Percentiles rank a stretch among this genome's conserved stretches.
These are phyloP conservation scores for Epistrophe eligans DNA, from an alignment of 2,888 invertebrate species.

Conservation along the genomic window DNA sequence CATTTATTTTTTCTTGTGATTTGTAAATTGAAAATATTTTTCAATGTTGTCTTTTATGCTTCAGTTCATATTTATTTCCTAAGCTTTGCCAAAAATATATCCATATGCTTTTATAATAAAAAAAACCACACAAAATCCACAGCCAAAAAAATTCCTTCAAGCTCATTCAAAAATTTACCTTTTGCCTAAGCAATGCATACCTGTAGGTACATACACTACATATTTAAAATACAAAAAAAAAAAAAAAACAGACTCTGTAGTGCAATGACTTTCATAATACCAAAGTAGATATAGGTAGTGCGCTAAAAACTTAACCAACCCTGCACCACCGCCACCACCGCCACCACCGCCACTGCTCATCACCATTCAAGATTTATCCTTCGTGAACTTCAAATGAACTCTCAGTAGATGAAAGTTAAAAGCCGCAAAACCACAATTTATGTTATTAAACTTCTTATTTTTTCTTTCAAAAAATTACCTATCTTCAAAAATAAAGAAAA, in stretches of 20 bases:
- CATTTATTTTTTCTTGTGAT: constrained; percentile 5
- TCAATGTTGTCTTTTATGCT: constrained; percentile 32
- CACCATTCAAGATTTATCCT: constrained; percentile 47
- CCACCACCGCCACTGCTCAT: background rate
- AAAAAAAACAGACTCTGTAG: constrained; percentile 18
- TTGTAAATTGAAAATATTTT: constrained; percentile 32
- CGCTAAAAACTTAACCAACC: constrained; percentile 6
- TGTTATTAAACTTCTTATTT: constrained; percentile 5
- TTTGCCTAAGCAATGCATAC: background rate
- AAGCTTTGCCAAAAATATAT: constrained; percentile 17
- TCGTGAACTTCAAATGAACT: constrained; percentile 72
- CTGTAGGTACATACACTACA: background rate
- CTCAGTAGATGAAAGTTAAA: constrained; percentile 59
- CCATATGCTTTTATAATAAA: background rate
- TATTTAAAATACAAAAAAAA: background rate
- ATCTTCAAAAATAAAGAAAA: background rate
- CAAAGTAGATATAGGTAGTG: background rate
- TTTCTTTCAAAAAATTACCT: background rate
- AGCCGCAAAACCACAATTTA: constrained; percentile 65
- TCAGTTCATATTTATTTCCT: constrained; percentile 2
- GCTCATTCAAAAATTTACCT: background rate
- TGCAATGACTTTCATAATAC: constrained; percentile 60
- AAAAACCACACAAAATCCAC: constrained; percentile 16
- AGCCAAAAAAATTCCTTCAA: background rate
- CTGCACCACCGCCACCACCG: background rate